phyloP scores from a whole-genome alignment of 1,140 invertebrate genomes.

The Eciton burchellii region DNA sequence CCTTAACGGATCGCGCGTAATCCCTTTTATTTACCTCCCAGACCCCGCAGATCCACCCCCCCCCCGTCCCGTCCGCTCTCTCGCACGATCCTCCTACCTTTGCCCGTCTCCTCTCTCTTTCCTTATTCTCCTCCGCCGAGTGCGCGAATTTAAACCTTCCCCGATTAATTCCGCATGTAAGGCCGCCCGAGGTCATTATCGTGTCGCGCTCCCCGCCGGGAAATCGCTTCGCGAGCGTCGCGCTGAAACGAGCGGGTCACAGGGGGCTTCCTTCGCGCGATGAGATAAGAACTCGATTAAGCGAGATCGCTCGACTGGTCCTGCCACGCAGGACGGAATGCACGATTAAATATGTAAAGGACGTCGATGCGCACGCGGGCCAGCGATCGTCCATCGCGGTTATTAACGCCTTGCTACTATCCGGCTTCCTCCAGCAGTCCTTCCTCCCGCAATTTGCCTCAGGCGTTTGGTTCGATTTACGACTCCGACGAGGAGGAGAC shows the following conservation, averaged over 20 bases:
- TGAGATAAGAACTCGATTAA: slow-evolving; percentile 59
- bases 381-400: not conserved
- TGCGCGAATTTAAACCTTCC: slow-evolving; percentile 51
- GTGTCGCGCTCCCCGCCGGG: slow-evolving; percentile 36
- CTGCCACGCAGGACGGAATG: not conserved
- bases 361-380: not conserved
- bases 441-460: not conserved
- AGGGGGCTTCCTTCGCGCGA: slow-evolving; percentile 35
- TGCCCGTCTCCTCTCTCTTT: not conserved
- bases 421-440: not conserved
- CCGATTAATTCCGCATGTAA: slow-evolving; percentile 52
- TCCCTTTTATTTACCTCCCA: slow-evolving; percentile 64
- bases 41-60: slow-evolving; percentile 1
- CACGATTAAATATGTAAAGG: slow-evolving; percentile 12
- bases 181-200: slow-evolving; percentile 54
- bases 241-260: slow-evolving; percentile 24
- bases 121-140: not conserved
- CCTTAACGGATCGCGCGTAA: slow-evolving; percentile 75
- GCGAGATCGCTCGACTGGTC: slow-evolving; percentile 17
- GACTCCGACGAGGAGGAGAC: not conserved
- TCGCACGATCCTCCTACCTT: too few relatives aligned
- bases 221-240: slow-evolving; percentile 53
- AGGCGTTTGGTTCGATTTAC: not conserved
- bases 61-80: slow-evolving; percentile 1
- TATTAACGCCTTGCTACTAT: too few relatives aligned